phyloP scores from a whole-genome alignment of 2,113 vertebrate species.

The Amphiprion ocellaris region DNA sequence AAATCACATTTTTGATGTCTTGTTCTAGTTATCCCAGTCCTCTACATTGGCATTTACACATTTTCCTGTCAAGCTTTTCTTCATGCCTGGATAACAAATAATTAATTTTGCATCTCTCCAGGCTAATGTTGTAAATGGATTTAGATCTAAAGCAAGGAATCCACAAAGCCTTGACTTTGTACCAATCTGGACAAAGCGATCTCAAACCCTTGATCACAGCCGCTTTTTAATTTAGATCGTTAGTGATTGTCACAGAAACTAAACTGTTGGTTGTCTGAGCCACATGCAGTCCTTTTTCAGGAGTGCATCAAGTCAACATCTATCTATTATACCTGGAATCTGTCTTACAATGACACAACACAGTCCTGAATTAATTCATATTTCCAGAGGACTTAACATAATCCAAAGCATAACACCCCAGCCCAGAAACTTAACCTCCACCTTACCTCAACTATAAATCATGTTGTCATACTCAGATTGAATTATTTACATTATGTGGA shows the following conservation, averaged over 20 bases:
- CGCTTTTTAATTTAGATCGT: no score
- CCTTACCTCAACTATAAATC: no score
- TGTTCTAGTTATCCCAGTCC: background rate
- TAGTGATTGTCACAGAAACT: no score
- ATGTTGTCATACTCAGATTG: background rate
- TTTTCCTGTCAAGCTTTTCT: background rate
- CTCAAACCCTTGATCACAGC: no score
- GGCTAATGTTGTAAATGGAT: background rate
- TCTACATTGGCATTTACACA: background rate
- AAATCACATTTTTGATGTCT: background rate
- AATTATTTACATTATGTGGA: background rate
- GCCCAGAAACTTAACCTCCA: background rate
- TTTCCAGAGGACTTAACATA: no score
- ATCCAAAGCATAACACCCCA: background rate
- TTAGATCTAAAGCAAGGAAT: background rate
- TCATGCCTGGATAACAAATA: background rate
- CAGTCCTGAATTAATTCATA: no score
- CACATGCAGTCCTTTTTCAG: no score
- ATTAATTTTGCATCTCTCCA: background rate
- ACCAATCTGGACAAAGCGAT: no score
- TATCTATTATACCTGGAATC: no score
- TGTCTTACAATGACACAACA: no score
- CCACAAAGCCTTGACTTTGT: background rate
- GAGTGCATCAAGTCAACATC: no score
- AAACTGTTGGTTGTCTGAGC: no score